Base-by-base conservation (phyloP, 2,113 vertebrate species). In the Romanogobio albipinnatus region DNA sequence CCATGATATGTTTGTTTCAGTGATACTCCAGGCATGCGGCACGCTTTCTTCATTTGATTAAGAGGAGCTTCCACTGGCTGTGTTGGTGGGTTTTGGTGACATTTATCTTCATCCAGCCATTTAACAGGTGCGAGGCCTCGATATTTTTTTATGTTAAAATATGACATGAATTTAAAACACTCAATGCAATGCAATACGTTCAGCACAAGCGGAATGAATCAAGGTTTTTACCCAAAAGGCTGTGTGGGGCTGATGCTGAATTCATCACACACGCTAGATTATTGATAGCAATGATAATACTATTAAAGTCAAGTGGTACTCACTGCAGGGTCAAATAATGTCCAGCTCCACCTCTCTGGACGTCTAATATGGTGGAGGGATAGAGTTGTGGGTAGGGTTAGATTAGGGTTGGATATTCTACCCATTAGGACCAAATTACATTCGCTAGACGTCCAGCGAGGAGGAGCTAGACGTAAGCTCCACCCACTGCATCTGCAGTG, bases 1-100 rank as follows among this genome's bases (percentile, higher is more conserved):
- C 11, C n/a, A 19, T 68, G 43, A 45, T 59, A 66, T 73, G 26
- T 87, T 39, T 77, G 39, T 84, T 71, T 66, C 47, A 51, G 39
- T 73, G 71, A 53, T 61, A 81, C 22, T 70, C 39, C 51, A 26
- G 51, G 26, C 61, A 76, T 14, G 9, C 82, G 59, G 22, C 84
- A 62, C 24, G 26, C 61, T 49, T 19, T 7, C 10, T 61, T 77
- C 26, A 53, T 58, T 59, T 43, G 76, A 64, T 62, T 58, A 17
- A 29, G 62, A 56, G 2, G 19, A 51, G 39, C 39, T 62, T 84
- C 43, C 45, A 43, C 26, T 11, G 29, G 85, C 53, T 14, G 13
- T 24, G 13, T 77, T 58, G 10, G 15, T 71, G 15, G 47, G 68
- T 49, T 77, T 51, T 76, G 64, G 33, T 80, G 43, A 45, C 10